Evolutionary conservation across 2,113 vertebrate species (phyloP), one percentile per base, ranked within the genome.

Genomic region (Polyodon spathula): DNA sequence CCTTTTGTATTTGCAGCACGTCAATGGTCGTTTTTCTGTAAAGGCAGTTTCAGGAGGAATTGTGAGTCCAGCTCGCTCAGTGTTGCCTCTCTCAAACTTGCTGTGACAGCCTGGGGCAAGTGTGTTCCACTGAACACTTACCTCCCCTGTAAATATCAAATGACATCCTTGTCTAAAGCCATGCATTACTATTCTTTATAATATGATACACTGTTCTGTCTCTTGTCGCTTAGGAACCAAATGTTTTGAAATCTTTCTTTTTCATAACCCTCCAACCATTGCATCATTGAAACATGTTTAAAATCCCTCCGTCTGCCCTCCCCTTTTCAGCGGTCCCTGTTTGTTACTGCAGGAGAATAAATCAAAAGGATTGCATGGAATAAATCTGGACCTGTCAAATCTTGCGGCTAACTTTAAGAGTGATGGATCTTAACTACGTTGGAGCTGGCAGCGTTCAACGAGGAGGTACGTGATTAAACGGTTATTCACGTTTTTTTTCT

Each of bases 61-160:
- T n/a, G n/a, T n/a, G n/a, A n/a, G n/a, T n/a, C n/a, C n/a, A n/a
- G n/a, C n/a, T n/a, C n/a, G n/a, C 58, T 64, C 54, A n/a, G 60
- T 61, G 65, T 67, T 69, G 65, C 69, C 74, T 68, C 69, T 75
- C 59, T 54, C 65, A 55, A 46, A 15, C 16, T 9, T 57, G 60
- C 56, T 68, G 76, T 84, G 82, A 87, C 82, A 69, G 75, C 81
- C 72, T 68, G 63, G 67, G 76, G 84, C 86, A 88, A 85, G 82
- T 87, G 83, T 83, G 78, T 72, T 68, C 62, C 69, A 63, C 77
- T 48, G 43, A 68, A 48, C 44, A 37, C 42, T 63, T 64, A 71
- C 58, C 17, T 58, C 64, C 70, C 55, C 59, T 62, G 56, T 64
- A 66, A 8, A 68, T 55, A 73, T 80, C 78, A 81, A 82, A 87